Evolutionary conservation across 2,113 vertebrate species (phyloP).

Genomic region (Perca fluviatilis): DNA sequence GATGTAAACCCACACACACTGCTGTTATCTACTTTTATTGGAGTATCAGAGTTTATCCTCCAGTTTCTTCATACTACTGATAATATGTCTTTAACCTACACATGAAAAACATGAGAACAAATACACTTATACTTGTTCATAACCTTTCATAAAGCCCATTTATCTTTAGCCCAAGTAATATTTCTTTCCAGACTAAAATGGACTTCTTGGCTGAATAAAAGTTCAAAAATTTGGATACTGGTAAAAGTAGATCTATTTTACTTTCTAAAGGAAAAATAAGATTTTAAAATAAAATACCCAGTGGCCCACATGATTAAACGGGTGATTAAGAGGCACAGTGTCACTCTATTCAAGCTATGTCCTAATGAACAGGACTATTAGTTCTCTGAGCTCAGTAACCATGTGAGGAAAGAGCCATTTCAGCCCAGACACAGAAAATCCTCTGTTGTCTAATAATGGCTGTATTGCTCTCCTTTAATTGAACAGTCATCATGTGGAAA

Average conservation of each 20-base stretch:
- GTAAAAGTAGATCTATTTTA: neutral
- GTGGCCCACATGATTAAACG: conserved; percentile 37
- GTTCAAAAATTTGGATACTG: conserved; percentile 13
- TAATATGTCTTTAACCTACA: conserved; percentile 18
- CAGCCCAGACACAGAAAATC: conserved; percentile 72
- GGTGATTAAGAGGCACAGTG: conserved; percentile 47
- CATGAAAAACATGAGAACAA: neutral
- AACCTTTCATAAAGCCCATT: neutral
- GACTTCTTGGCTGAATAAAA: conserved; percentile 11
- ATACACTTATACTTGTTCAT: neutral
- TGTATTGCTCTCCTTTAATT: conserved; percentile 75
- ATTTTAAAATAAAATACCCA: conserved; percentile 19
- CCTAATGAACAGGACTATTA: conserved; percentile 57
- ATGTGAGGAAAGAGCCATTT: conserved; percentile 69
- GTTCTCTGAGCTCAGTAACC: conserved; percentile 55
- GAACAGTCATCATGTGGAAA: conserved; percentile 80
- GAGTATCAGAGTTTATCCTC: neutral
- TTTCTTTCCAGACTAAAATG: conserved; percentile 13
- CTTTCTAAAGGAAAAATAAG: conserved; percentile 1
- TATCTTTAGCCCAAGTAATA: conserved; percentile 6
- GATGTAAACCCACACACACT: conserved; percentile 3
- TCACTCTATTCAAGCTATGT: conserved; percentile 48
- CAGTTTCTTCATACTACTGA: neutral
- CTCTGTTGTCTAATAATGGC: conserved; percentile 76
- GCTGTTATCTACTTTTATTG: conserved; percentile 25